phyloP scores from a whole-genome alignment of 2,113 vertebrate species.

The Podarcis muralis region DNA sequence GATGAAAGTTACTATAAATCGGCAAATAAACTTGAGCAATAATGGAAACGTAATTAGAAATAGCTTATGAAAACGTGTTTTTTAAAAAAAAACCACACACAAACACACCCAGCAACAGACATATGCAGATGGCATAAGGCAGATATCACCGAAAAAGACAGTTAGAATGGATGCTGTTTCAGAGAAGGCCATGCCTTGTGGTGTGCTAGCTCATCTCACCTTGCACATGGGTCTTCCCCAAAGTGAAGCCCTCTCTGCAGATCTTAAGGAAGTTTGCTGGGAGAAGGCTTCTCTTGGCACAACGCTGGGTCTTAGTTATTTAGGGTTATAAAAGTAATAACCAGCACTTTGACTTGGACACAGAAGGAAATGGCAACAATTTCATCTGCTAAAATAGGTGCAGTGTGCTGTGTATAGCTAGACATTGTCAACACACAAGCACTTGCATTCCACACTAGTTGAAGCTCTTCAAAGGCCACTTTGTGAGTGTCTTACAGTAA shows the following conservation, averaged over 20 bases:
- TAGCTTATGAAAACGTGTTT: too few relatives aligned
- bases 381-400: neutral
- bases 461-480: neutral
- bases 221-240: neutral
- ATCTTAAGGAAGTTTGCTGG: neutral
- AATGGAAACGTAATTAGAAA: neutral
- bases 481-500: neutral
- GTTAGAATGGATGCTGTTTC: neutral
- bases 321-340: neutral
- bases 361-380: neutral
- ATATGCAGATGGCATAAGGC: neutral
- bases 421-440: neutral
- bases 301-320: neutral
- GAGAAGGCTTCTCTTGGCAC: neutral
- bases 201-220: neutral
- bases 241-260: neutral
- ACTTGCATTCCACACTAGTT: neutral
- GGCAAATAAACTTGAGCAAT: neutral
- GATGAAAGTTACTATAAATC: neutral
- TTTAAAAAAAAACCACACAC: neutral
- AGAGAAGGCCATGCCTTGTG: neutral
- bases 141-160: neutral
- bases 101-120: neutral
- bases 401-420: too few relatives aligned
- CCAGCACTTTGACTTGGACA: neutral